These are phyloP conservation scores for Microchirus variegatus DNA, from an alignment of 2,797 vertebrate genomes.

Conservation along the genomic window DNA sequence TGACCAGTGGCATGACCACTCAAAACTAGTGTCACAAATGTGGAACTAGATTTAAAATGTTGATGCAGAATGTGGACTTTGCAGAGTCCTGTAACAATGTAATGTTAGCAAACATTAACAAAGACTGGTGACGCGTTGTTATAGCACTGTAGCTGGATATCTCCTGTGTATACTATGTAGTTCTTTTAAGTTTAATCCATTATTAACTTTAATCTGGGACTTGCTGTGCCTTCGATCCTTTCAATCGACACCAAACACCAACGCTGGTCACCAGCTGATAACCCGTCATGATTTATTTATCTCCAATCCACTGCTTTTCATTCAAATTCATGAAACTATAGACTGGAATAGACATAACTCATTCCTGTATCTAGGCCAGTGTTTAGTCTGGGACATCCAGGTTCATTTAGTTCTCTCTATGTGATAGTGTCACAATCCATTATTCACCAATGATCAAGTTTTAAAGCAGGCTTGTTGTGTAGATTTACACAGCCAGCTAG, in stretches of 20 bases:
- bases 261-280: slow-evolving; percentile 75
- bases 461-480: slow-evolving; percentile 42
- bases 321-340: slow-evolving; percentile 81
- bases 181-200: slow-evolving; percentile 52
- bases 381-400: slow-evolving; percentile 71
- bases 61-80: too few relatives aligned
- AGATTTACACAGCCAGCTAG: slow-evolving; percentile 42
- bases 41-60: too few relatives aligned
- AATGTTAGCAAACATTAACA: slow-evolving; percentile 14
- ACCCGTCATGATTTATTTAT: slow-evolving; percentile 85
- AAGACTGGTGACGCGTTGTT: not conserved
- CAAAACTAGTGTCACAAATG: too few relatives aligned
- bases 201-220: slow-evolving; percentile 74
- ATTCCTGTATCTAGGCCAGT: slow-evolving; percentile 66
- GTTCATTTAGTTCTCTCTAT: slow-evolving; percentile 64
- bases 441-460: slow-evolving; percentile 80
- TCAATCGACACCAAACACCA: slow-evolving; percentile 77
- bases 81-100: slow-evolving; percentile 1
- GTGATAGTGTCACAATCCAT: slow-evolving; percentile 71
- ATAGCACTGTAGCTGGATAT: not conserved
- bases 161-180: slow-evolving; percentile 21
- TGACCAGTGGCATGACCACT: too few relatives aligned
- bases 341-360: slow-evolving; percentile 77
- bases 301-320: slow-evolving; percentile 84
- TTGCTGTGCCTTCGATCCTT: slow-evolving; percentile 58